phyloP scores from a whole-genome alignment of 2,888 invertebrate species.

The Apotomis betuletana region DNA sequence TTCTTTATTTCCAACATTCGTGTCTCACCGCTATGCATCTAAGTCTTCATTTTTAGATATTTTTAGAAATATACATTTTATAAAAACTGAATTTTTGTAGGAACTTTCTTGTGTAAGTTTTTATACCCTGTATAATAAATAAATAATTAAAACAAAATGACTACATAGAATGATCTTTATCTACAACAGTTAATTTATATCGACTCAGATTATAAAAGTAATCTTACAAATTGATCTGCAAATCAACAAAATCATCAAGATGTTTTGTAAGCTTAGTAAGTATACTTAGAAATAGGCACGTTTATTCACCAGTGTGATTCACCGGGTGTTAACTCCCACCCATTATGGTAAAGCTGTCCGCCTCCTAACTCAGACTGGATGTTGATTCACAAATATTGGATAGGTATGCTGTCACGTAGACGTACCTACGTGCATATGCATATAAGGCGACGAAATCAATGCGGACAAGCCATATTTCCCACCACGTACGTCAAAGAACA shows the following conservation, averaged over 20 bases:
- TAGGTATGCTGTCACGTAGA: conserved; percentile 26
- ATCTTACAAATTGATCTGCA: not conserved
- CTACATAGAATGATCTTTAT: not conserved
- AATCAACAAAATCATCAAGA: not conserved
- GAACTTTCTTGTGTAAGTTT: too few relatives aligned
- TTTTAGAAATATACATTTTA: too few relatives aligned
- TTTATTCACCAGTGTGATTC: conserved; percentile 24
- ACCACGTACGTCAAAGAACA: conserved; percentile 1
- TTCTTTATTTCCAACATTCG: too few relatives aligned
- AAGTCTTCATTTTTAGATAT: too few relatives aligned
- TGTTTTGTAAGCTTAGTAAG: not conserved
- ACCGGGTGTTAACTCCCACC: conserved; percentile 19
- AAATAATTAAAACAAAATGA: too few relatives aligned
- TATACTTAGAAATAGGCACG: conserved; percentile 12
- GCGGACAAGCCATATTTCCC: conserved; percentile 6
- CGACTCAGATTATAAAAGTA: not conserved
- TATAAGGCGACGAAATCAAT: conserved; percentile 21
- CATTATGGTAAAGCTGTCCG: conserved; percentile 27
- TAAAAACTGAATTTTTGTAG: too few relatives aligned
- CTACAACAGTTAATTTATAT: not conserved
- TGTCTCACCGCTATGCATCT: too few relatives aligned
- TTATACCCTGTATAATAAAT: too few relatives aligned
- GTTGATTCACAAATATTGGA: conserved; percentile 20
- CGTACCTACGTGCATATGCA: not conserved
- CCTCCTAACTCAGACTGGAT: conserved; percentile 24